phyloP scores from a whole-genome alignment of 1,140 invertebrate species.

The Agrypnia vestita region DNA sequence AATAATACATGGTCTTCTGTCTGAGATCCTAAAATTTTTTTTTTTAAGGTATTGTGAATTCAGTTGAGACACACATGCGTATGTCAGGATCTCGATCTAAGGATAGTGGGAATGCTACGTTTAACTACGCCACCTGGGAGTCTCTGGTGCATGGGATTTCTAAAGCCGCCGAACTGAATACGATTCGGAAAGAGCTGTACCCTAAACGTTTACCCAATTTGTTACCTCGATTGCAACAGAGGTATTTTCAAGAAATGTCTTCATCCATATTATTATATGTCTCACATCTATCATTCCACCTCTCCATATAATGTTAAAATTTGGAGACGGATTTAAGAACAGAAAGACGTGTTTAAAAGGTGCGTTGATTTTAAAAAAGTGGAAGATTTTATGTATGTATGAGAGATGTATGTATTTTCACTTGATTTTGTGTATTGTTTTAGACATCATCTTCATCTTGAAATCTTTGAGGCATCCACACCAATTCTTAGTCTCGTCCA shows the following conservation, averaged over 20 bases:
- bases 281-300: too few relatives aligned
- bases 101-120: conserved; percentile 56
- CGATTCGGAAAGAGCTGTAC: conserved; percentile 45
- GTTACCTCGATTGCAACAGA: conserved; percentile 2
- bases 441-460: too few relatives aligned
- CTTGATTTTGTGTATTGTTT: too few relatives aligned
- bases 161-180: conserved; percentile 30
- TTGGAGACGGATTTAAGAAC: too few relatives aligned
- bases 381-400: too few relatives aligned
- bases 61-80: conserved; percentile 82
- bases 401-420: too few relatives aligned
- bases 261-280: too few relatives aligned
- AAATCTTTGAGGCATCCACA: too few relatives aligned
- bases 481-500: too few relatives aligned
- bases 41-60: conserved; percentile 78
- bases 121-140: conserved; percentile 56
- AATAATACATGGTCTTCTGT: background rate
- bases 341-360: too few relatives aligned
- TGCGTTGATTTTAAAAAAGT: too few relatives aligned
- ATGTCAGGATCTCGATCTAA: conserved; percentile 61
- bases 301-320: too few relatives aligned
- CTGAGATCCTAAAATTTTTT: background rate
- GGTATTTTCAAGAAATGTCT: background rate
- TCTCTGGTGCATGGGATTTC: conserved; percentile 50
- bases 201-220: conserved; percentile 28